These are phyloP conservation scores for Ecliptopera silaceata DNA, from an alignment of 2,888 invertebrate species.

Conservation along the genomic window DNA sequence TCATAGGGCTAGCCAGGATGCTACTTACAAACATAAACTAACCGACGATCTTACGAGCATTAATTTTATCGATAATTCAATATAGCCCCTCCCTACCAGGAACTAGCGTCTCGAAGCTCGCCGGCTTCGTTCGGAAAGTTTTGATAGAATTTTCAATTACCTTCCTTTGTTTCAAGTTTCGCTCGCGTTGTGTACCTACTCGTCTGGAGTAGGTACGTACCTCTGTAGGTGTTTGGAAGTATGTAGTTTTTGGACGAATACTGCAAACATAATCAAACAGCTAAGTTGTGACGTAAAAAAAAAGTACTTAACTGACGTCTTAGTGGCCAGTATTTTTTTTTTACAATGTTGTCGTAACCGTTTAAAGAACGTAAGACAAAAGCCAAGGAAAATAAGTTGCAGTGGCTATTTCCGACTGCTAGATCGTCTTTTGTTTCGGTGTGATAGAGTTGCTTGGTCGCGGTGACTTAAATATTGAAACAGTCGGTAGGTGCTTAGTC, in stretches of 20 bases:
- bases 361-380: too few species aligned
- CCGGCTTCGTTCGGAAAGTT: slow-evolving; percentile 73
- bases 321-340: too few species aligned
- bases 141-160: slow-evolving; percentile 83
- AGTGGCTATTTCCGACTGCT: too few species aligned
- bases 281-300: not conserved
- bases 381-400: too few species aligned
- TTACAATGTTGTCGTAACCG: too few species aligned
- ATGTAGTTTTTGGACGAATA: slow-evolving; percentile 13
- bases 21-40: not conserved
- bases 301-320: too few species aligned
- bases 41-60: not conserved
- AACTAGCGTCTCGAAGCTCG: slow-evolving; percentile 45
- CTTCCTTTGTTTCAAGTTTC: slow-evolving; percentile 78
- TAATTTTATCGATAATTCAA: slow-evolving; percentile 16
- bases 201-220: slow-evolving; percentile 9
- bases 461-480: too few species aligned
- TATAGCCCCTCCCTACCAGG: slow-evolving; percentile 39
- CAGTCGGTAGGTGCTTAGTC: too few species aligned
- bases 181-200: slow-evolving; percentile 33
- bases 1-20: not conserved
- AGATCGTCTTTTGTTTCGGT: too few species aligned
- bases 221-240: slow-evolving; percentile 15
- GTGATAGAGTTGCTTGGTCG: too few species aligned
- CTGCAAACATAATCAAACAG: not conserved